Evolutionary conservation across 2,113 vertebrate species (phyloP).

Genomic region (Gavialis gangeticus): DNA sequence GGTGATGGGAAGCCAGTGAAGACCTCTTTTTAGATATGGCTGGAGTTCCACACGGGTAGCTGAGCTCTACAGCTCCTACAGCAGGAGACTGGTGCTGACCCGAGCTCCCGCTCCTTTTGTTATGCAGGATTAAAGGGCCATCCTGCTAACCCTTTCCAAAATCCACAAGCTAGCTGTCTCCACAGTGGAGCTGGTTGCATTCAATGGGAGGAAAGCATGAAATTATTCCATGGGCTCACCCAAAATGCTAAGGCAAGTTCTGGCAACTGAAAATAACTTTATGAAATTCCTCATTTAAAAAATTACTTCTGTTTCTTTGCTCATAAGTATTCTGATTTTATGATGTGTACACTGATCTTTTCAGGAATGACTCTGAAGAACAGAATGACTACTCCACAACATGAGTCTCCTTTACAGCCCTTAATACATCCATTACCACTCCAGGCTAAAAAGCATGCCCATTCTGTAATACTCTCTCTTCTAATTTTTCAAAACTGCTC

Average conservation of each 20-base stretch:
- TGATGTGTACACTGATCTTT: slow-evolving; percentile 6
- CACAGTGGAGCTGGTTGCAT: not conserved
- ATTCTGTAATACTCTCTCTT: not conserved
- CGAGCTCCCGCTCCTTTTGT: not conserved
- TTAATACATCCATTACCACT: not conserved
- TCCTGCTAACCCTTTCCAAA: slow-evolving; percentile 4
- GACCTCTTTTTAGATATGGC: not conserved
- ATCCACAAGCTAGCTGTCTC: not conserved
- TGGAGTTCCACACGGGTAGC: not conserved
- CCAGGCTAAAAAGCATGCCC: not conserved
- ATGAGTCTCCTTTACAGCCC: not conserved
- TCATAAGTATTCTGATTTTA: slow-evolving; percentile 5
- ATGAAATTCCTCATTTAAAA: slow-evolving; percentile 6
- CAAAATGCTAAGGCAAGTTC: not conserved
- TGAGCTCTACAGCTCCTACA: not conserved
- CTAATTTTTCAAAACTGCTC: not conserved
- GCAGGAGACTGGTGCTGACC: not conserved
- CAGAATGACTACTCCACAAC: not conserved
- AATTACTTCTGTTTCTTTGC: not conserved
- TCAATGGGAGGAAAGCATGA: not conserved
- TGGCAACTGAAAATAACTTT: not conserved
- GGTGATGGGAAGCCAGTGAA: not conserved
- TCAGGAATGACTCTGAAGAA: slow-evolving; percentile 11
- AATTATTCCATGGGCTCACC: not conserved
- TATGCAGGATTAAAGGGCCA: not conserved